Base-by-base conservation (phyloP, 92 coral and sea anemone genomes). In the Siderastrea radians region DNA sequence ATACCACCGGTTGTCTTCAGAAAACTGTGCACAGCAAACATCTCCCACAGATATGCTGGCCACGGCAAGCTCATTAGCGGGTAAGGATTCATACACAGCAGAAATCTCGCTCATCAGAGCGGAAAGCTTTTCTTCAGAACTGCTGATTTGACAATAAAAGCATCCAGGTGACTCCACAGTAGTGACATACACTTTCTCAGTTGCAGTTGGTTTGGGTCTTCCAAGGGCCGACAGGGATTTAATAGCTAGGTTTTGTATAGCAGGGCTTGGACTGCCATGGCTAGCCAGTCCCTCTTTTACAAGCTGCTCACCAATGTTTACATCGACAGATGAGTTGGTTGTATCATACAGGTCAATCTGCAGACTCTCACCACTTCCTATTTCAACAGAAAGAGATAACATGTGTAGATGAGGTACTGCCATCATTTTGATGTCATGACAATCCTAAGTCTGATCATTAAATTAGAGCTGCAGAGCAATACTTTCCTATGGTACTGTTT, bases 1-100 rank as follows among this genome's bases (percentile, higher is more conserved):
- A 83, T 97, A 97, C 98, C 98, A 97, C 61, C 84, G 84, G 26
- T 86, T 83, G 80, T 97, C 99, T 46, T 92, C 96, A 3, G 96
- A 90, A 71, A 86, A 95, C 87, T 86, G 90, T 2, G 99, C 94
- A 88, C 95, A 91, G 79, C 99, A 97, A 44, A 94, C 86, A 48
- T 95, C 91, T 16, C 94, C 94, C 52, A 74, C 74, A 12, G 78
- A 65, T 57, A 90, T 79, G 6, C 83, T 19, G 2, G 80, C 68
- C 54, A 81, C 58, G 0, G 68, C 43, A 5, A 85, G 73, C 19
- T 91, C 93, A 49, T 84, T 79, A 0, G 88, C 80, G 3, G 83
- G 54, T 4, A 86, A 50, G 19, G 86, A 83, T 71, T 97, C 96
- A 50, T 95, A 97, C 53, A 88, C 78, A 47, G 74, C 81, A 2